Base-by-base conservation (phyloP, 2,113 vertebrate genomes). In the Tetrax tetrax region DNA sequence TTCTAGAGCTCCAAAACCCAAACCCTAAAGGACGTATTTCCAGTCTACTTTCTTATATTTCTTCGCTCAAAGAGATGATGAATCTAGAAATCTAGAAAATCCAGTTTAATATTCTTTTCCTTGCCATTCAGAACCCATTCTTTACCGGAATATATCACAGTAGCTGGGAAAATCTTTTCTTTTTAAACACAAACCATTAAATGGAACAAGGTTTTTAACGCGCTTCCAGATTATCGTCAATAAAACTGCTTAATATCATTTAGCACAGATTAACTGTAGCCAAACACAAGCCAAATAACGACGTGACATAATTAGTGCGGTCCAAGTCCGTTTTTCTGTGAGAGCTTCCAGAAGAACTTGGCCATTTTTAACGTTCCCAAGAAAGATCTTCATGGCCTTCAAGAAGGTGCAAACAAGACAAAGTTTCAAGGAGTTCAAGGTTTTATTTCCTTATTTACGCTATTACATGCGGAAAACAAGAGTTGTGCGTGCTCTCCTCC, bases 401-500 rank as follows among this genome's bases (percentile, higher is more conserved):
- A 35, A 48, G 28, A 82, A 68, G 6, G 22, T 12, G 19, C 11
- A 33, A 38, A 5, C 45, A 77, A 24, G 23, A 57, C 10, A 43
- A 38, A 18, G 2, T 53, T 83, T 50, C n/a, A 14, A 64, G 41
- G 56, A 12, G 5, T 57, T 28, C 4, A 29, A 48, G n/a, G 13
- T 1, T 37, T 50, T 37, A 45, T 43, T 21, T 53, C 23, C 19
- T 35, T 31, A 3, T 33, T 66, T 31, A 51, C 22, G 17, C 29
- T 15, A 3, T 21, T 24, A 14, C 0, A 3, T 3, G 2, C 7
- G 11, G 70, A 27, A 51, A 78, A 41, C 15, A 10, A 29, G 18
- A 37, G 6, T 12, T 8, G 11, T 3, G 4, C 31, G 2, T 4
- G 13, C 17, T 64, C 23, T 38, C 37, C 14, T 18, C 27, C 14